Percentiles rank a stretch among this genome's conserved stretches.
Conservation (phyloP, 35 echinoderm and acorn worm species). For the Ophioderma brevispina region DNA sequence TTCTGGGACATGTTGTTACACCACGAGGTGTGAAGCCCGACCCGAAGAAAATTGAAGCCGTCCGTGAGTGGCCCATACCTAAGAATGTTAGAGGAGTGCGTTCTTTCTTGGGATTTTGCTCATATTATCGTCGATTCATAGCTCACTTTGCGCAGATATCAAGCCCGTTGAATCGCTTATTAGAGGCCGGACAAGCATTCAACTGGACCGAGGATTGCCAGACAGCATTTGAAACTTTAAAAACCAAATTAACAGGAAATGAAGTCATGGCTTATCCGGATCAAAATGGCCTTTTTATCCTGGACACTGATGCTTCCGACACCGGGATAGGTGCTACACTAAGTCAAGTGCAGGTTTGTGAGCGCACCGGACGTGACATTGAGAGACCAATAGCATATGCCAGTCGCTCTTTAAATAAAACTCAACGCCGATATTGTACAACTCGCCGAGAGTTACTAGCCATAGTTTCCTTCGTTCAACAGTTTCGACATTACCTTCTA, state of each 20-base stretch:
- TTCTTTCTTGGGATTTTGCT: slow-evolving; percentile 47
- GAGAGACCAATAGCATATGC: slow-evolving; percentile 61
- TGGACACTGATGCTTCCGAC: slow-evolving; percentile 77
- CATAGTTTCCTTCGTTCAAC: slow-evolving; percentile 17
- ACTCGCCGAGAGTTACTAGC: slow-evolving; percentile 45
- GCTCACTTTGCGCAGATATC: slow-evolving; percentile 26
- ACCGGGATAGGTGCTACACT: slow-evolving; percentile 47
- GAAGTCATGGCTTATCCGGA: slow-evolving; percentile 39
- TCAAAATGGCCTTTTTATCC: slow-evolving; percentile 35
- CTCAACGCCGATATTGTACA: slow-evolving; percentile 43
- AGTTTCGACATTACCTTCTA: slow-evolving; percentile 44
- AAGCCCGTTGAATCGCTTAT: slow-evolving; percentile 28
- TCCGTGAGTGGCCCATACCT: slow-evolving; percentile 21
- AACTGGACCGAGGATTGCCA: slow-evolving; percentile 37
- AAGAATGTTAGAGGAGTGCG: slow-evolving; percentile 23
- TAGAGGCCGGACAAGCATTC: slow-evolving; percentile 45
- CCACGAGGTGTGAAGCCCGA: slow-evolving; percentile 24
- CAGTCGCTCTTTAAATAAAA: slow-evolving; percentile 39
- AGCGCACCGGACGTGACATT: slow-evolving; percentile 2
- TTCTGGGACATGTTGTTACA: slow-evolving; percentile 36
- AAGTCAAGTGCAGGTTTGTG: slow-evolving; percentile 57
- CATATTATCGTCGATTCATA: slow-evolving; percentile 66
- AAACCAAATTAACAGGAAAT: neutral
- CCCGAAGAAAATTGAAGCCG: slow-evolving; percentile 25
- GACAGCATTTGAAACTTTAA: slow-evolving; percentile 43